Evolutionary conservation across 2,888 invertebrate species (phyloP), one percentile per base, ranked within the genome.

Genomic region (Agrochola circellaris): DNA sequence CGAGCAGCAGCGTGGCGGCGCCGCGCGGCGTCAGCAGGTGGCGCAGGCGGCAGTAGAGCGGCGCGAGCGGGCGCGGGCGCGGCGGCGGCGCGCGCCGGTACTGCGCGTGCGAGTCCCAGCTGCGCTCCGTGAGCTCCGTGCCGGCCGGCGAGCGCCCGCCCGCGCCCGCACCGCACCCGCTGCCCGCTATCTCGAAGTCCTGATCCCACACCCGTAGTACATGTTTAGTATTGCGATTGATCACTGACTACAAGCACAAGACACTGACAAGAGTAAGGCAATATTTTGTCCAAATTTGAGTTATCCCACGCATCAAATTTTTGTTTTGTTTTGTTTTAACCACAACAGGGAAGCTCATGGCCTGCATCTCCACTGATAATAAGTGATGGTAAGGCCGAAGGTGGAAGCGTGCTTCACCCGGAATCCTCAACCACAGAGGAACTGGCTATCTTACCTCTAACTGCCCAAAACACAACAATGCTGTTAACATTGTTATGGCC

Each of bases 151-250:
- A 96, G 89, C 95, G 95, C 89, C 94, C 95, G 90, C 91, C 94
- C 88, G 93, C 94, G 89, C 89, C 92, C 82, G 88, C 93, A 86
- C 93, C 96, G 93, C 94, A 94, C 91, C 96, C 96, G 94, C 97
- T 97, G 92, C 97, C 97, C 91, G 97, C 97, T 94, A 97, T 97
- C 95, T 97, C 97, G 93, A 96, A 96, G 93, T 97, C 97, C 94
- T 95, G 92, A 66, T 79, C 75, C 84, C 78, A 87, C 85, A 85
- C 86, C 81, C 72, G 71, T 69, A 77, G 56, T 26, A 73, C 73
- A 79, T 34, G 84, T 84, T 83, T 86, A 84, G 62, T 86, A 83
- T 85, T 77, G 48, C 58, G n/a, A 68, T 68, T 34, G 17, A 68
- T 20, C 60, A 34, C n/a, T 3, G 17, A 56, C 15, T 67, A 51